phyloP scores from a whole-genome alignment of 1,140 invertebrate species.

The Ectropis grisescens region DNA sequence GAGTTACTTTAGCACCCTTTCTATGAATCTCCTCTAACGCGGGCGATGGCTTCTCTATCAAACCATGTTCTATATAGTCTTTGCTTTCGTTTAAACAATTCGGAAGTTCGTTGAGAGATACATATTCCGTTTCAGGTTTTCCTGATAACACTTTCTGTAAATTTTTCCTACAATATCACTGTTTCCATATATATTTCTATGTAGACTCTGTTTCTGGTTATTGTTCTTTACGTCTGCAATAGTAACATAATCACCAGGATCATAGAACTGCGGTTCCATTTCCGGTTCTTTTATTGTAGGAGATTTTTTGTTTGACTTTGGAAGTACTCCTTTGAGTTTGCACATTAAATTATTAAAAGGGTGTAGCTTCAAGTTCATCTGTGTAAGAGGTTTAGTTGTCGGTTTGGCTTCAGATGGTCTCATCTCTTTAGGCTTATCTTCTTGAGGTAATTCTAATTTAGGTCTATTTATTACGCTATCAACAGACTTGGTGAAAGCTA shows the following conservation, averaged over 20 bases:
- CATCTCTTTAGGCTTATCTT: constrained; percentile 38
- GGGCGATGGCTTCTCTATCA: constrained; percentile 32
- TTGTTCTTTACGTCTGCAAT: constrained; percentile 86
- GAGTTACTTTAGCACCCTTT: constrained; percentile 84
- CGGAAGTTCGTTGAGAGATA: constrained; percentile 84
- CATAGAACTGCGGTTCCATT: constrained; percentile 54
- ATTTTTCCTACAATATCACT: constrained; percentile 73
- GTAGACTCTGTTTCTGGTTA: constrained; percentile 71
- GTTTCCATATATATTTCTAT: constrained; percentile 68
- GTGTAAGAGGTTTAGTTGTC: constrained; percentile 30
- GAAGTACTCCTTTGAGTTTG: constrained; percentile 74
- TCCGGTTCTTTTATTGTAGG: constrained; percentile 62
- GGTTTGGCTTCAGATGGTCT: constrained; percentile 42
- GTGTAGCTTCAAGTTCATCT: constrained; percentile 53
- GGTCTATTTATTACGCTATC: constrained; percentile 28
- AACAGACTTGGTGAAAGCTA: not conserved
- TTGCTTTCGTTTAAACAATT: constrained; percentile 68
- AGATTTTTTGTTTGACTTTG: constrained; percentile 66
- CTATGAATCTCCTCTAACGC: constrained; percentile 51
- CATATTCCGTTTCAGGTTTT: constrained; percentile 80
- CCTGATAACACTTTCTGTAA: constrained; percentile 69
- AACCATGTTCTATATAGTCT: constrained; percentile 53
- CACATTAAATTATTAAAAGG: constrained; percentile 76
- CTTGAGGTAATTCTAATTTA: constrained; percentile 59
- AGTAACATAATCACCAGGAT: constrained; percentile 85